Evolutionary conservation across 2,888 invertebrate genomes (phyloP).

Genomic region (Hymenopus coronatus): DNA sequence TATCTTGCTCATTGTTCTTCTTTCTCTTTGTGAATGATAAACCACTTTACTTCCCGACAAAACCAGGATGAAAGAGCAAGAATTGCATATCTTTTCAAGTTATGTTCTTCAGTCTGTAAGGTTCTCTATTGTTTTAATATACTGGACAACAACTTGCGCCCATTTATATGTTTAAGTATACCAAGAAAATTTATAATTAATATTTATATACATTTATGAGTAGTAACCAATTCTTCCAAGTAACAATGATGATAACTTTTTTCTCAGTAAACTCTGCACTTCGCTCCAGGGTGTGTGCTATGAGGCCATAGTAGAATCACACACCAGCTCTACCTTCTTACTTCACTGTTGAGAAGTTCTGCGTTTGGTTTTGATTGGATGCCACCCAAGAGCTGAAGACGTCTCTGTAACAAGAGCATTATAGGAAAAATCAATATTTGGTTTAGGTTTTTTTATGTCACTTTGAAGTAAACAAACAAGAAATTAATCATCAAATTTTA

Average conservation of each 20-base stretch:
- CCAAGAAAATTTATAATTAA: conserved; percentile 28
- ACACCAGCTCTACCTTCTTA: conserved; percentile 47
- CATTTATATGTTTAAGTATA: conserved; percentile 27
- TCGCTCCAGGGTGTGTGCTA: not conserved
- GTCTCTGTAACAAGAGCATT: conserved; percentile 62
- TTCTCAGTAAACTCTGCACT: conserved; percentile 4
- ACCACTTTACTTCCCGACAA: not conserved
- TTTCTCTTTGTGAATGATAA: not conserved
- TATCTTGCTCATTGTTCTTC: not conserved
- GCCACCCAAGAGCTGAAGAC: conserved; percentile 90
- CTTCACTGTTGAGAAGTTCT: conserved; percentile 77
- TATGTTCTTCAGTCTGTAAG: conserved; percentile 29
- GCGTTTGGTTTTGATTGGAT: conserved; percentile 74
- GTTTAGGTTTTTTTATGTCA: too few species aligned
- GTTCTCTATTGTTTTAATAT: conserved; percentile 29
- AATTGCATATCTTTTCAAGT: not conserved
- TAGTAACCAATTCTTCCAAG: conserved; percentile 21
- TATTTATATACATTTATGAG: conserved; percentile 29
- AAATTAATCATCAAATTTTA: too few species aligned
- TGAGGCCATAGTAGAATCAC: not conserved
- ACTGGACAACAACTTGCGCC: conserved; percentile 21
- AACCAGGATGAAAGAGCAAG: not conserved
- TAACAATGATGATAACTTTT: conserved; percentile 28
- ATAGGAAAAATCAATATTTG: too few species aligned
- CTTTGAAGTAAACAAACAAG: too few species aligned